Evolutionary conservation across 1,140 invertebrate species (phyloP), one percentile per base, ranked within the genome.

Genomic region (Drosophila subobscura): DNA sequence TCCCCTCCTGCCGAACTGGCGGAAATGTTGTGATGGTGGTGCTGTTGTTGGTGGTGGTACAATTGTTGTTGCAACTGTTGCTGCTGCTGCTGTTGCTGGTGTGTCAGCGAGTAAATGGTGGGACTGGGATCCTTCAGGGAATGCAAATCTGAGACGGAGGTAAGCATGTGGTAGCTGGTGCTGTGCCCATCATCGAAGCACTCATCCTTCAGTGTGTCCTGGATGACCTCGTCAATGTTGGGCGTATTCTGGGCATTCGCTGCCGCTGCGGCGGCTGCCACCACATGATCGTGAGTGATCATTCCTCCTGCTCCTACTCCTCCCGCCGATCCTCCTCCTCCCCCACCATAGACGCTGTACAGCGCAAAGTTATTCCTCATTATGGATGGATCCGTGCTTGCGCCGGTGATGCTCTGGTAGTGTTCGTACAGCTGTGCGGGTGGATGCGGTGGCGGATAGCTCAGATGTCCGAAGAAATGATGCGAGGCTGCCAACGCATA

Each of bases 201-300:
- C 55, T 91, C 91, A 42, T 89, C 91, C 52, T 91, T 91, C 0
- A 91, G 59, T 5, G 91, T 91, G 56, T 91, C 91, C 59, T 91
- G 83, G 42, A 91, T 91, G 5, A 91, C 88, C 44, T 91, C 91
- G 67, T 91, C 80, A 2, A 91, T 91, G 57, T 78, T 91, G 23
- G 77, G 58, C 2, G 89, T 74, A 20, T 12, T 71, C 27, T 51
- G 72, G 4, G 84, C 59, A 14, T 73, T 73, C 44, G 53, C 77
- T 7, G 70, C 75, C 5, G 74, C 77, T 57, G 74, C 66, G 58
- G 81, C 78, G 3, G 73, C 78, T 4, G 68, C 72, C 14, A 60
- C 65, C 46, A 68, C 64, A 50, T 86, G 77, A 53, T 80, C 73
- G 4, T 59, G 57, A 6, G 58, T 58, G 7, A 57, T 45, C 14